Evolutionary conservation across 2,888 invertebrate species (phyloP), one percentile per base, ranked within the genome.

Genomic region (Ceramica pisi): DNA sequence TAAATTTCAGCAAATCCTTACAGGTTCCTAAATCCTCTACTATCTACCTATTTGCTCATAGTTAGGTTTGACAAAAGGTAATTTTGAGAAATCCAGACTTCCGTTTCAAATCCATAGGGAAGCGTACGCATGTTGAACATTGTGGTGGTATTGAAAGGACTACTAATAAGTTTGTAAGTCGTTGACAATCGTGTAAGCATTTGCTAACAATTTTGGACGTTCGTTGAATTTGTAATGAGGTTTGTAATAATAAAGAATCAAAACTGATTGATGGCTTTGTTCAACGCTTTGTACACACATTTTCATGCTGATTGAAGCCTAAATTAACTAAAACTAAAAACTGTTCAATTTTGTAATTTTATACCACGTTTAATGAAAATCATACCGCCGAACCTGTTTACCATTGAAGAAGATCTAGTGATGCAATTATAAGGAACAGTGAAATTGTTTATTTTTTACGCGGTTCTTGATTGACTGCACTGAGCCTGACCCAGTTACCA

Each of bases 401-500:
- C n/a, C n/a, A n/a, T n/a, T n/a, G n/a, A n/a, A n/a, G n/a, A n/a
- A n/a, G n/a, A 51, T 67, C 55, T 63, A 50, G 56, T 82, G 74
- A 82, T 72, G 82, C 72, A 83, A 80, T 83, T 80, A 64, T 35
- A 80, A 69, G 62, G 71, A 81, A 77, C 83, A 88, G 85, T 85
- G 82, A 81, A 89, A 92, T 65, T 82, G 92, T 93, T 92, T 94
- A 91, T 90, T 91, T 92, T 92, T 90, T 87, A 86, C 89, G 86
- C 71, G 86, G 86, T 83, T 90, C 90, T 89, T 91, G 91, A 93
- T 91, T 91, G 92, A 93, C 90, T 92, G 90, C 90, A 90, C 90
- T 86, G 84, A 87, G 81, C 83, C 88, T 90, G 92, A 87, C 91
- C 92, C 88, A 92, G 90, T 91, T 92, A 89, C 81, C 85, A 83